phyloP scores from a whole-genome alignment of 2,113 vertebrate species.

The Pollachius pollachius region DNA sequence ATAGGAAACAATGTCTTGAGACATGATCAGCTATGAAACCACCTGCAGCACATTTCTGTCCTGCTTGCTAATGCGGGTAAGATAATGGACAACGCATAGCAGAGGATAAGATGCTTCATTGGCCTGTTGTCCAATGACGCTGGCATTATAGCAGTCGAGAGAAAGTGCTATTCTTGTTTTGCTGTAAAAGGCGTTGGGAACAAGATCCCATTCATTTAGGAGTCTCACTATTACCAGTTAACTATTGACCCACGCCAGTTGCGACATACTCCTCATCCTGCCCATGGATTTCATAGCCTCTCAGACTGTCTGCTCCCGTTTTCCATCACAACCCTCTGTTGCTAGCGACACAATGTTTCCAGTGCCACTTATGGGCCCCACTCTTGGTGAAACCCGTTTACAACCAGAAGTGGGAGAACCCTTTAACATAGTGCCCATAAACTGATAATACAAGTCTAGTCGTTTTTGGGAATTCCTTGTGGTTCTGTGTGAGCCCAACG shows the following conservation, averaged over 20 bases:
- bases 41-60: slow-evolving; percentile 1
- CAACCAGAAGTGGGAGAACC: slow-evolving; percentile 27
- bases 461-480: slow-evolving; percentile 2
- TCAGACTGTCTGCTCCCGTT: slow-evolving; percentile 56
- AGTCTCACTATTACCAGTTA: slow-evolving; percentile 35
- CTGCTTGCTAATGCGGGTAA: neutral
- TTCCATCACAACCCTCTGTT: slow-evolving; percentile 66
- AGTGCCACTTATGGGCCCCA: slow-evolving; percentile 34
- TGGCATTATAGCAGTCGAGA: neutral
- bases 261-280: slow-evolving; percentile 31
- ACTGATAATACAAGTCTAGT: slow-evolving; percentile 26
- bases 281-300: slow-evolving; percentile 35
- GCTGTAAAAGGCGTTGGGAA: neutral
- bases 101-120: neutral
- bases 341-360: slow-evolving; percentile 49
- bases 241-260: slow-evolving; percentile 40
- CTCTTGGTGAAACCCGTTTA: slow-evolving; percentile 42
- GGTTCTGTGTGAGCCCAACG: slow-evolving; percentile 2
- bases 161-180: slow-evolving; percentile 12
- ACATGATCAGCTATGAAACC: slow-evolving; percentile 1
- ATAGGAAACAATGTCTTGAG: slow-evolving; percentile 28
- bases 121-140: neutral
- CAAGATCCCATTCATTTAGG: slow-evolving; percentile 20
- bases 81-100: neutral
- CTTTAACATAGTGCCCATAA: slow-evolving; percentile 27